These are phyloP conservation scores for Oligia latruncula DNA, from an alignment of 2,888 invertebrate genomes.

Conservation along the genomic window DNA sequence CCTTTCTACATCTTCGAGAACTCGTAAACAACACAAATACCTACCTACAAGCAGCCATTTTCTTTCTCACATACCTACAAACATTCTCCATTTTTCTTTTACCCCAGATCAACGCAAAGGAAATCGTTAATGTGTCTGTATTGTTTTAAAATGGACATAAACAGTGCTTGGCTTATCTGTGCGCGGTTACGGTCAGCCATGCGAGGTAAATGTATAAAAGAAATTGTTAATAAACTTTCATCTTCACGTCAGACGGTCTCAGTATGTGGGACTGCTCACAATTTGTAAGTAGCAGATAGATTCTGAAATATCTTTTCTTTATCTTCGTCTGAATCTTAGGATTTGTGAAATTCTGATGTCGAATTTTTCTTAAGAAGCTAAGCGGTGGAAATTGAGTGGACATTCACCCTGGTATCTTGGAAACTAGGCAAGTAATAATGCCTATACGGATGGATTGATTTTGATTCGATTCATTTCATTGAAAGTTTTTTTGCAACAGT, in stretches of 20 bases:
- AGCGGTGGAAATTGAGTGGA: background rate
- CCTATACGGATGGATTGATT: background rate
- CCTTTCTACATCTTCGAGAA: background rate
- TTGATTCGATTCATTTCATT: background rate
- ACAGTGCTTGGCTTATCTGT: slow-evolving; percentile 52
- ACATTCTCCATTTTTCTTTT: slow-evolving; percentile 37
- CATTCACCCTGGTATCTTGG: background rate
- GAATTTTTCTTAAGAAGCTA: background rate
- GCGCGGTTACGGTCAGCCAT: slow-evolving; percentile 40
- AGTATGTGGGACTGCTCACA: slow-evolving; percentile 20
- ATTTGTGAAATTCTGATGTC: background rate
- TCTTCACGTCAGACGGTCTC: slow-evolving; percentile 35
- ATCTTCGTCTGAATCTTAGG: background rate
- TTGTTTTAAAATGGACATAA: slow-evolving; percentile 56
- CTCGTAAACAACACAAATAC: background rate
- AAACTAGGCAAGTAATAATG: background rate
- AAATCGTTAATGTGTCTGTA: slow-evolving; percentile 54
- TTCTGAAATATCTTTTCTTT: slow-evolving; percentile 15
- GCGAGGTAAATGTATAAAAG: slow-evolving; percentile 61
- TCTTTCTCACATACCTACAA: slow-evolving; percentile 9
- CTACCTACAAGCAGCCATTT: background rate
- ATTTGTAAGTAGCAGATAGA: slow-evolving; percentile 20
- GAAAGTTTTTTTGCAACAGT: background rate
- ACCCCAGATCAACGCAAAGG: slow-evolving; percentile 40
- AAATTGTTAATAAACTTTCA: slow-evolving; percentile 63